Percentiles rank a stretch among this genome's conserved stretches.
Conservation (phyloP, 92 coral and sea anemone species). For the Scolanthus callimorphus region DNA sequence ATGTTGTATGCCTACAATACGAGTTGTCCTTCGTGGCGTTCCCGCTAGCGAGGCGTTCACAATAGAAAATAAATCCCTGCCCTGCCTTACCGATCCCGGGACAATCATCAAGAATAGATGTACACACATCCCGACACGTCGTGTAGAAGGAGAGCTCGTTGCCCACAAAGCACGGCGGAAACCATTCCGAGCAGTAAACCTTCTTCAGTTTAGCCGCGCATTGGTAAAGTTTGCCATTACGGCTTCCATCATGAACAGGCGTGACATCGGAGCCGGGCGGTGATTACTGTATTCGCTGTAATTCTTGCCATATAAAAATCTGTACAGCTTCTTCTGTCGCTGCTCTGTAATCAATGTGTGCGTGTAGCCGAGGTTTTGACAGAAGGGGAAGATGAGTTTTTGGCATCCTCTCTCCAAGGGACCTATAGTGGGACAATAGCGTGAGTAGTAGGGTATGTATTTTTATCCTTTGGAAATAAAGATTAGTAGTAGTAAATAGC, state of each 20-base stretch:
- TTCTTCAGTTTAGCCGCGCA: conserved; percentile 40
- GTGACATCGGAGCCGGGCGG: conserved; percentile 2
- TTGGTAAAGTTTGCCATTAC: conserved; percentile 18
- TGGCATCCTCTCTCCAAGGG: conserved; percentile 57
- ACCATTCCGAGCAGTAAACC: conserved; percentile 49
- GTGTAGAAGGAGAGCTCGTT: conserved; percentile 47
- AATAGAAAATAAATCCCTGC: conserved; percentile 22
- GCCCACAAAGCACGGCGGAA: conserved; percentile 65
- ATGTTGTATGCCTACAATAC: conserved; percentile 42
- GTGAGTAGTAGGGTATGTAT: too few relatives aligned
- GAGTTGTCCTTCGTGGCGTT: conserved; percentile 15
- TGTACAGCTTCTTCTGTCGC: conserved; percentile 6
- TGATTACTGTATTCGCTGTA: conserved; percentile 4
- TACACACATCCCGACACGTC: conserved; percentile 59
- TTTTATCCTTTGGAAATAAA: too few relatives aligned
- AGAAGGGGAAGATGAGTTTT: conserved; percentile 40
- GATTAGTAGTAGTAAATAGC: too few relatives aligned
- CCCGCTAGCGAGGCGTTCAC: conserved; percentile 41
- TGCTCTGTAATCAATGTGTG: conserved; percentile 11
- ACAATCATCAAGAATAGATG: conserved; percentile 27
- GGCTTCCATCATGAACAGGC: not conserved
- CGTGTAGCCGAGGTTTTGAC: conserved; percentile 27
- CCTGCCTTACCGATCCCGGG: conserved; percentile 17
- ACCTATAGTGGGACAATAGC: too few relatives aligned
- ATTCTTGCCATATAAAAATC: conserved; percentile 17